Percentiles rank a stretch among this genome's conserved stretches.
These are phyloP conservation scores for Eubasilissa splendida DNA, from an alignment of 2,888 invertebrate species.

Conservation along the genomic window DNA sequence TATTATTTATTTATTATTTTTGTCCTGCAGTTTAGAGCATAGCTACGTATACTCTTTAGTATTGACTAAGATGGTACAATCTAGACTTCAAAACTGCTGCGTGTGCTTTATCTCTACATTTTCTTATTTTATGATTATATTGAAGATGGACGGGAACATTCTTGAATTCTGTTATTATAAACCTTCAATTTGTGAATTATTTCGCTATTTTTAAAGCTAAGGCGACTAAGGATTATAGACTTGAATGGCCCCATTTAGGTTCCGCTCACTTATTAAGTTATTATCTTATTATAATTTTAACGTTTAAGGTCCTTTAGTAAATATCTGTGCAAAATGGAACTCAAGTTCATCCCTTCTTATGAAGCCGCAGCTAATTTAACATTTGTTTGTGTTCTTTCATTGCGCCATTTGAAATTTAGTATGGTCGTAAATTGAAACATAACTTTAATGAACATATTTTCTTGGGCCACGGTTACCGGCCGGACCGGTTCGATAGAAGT, in stretches of 20 bases:
- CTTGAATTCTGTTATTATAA: not conserved
- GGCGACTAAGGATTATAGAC: too few relatives aligned
- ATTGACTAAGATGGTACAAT: not conserved
- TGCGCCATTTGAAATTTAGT: constrained; percentile 40
- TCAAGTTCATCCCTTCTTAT: too few relatives aligned
- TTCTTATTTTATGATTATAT: too few relatives aligned
- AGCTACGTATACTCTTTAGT: not conserved
- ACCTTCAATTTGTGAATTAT: not conserved
- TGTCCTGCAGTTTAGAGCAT: not conserved
- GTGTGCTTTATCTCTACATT: not conserved
- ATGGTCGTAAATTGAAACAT: constrained; percentile 41
- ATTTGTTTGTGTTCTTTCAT: not conserved
- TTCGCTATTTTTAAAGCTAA: not conserved
- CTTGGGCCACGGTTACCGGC: constrained; percentile 43
- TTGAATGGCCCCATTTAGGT: too few relatives aligned
- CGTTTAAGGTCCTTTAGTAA: too few relatives aligned
- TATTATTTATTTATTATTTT: constrained; percentile 11
- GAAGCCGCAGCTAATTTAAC: not conserved
- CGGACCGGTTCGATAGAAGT: constrained; percentile 45
- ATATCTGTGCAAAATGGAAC: too few relatives aligned
- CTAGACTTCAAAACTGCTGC: not conserved
- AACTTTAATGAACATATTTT: constrained; percentile 49
- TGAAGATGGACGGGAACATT: not conserved
- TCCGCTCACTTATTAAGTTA: not conserved
- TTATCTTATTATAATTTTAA: not conserved